Evolutionary conservation across 2,113 vertebrate species (phyloP).

Genomic region (Cyanoramphus novaezelandiae): DNA sequence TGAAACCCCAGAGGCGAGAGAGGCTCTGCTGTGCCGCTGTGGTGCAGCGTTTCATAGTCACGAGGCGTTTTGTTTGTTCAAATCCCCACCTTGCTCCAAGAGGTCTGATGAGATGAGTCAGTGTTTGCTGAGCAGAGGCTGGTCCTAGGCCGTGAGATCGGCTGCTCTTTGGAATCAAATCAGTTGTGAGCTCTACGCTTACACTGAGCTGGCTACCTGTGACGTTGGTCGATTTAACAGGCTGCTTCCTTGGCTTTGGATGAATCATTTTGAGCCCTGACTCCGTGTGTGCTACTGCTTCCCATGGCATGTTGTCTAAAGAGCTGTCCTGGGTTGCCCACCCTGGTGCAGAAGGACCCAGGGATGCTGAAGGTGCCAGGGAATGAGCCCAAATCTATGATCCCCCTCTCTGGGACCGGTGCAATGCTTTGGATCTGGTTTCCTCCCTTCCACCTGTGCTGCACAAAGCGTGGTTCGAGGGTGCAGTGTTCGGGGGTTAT

Average conservation of each 20-base stretch:
- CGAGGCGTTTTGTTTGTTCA: not conserved
- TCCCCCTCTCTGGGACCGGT: not conserved
- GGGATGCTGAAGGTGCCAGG: not conserved
- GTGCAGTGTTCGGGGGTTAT: not conserved
- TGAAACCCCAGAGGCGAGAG: not conserved
- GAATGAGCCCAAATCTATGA: not conserved
- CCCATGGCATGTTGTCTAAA: rapidly evolving
- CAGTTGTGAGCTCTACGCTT: not conserved
- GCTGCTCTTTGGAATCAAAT: not conserved
- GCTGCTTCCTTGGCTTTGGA: not conserved
- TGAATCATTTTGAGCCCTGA: not conserved
- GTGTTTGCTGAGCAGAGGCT: not conserved
- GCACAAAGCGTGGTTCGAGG: not conserved
- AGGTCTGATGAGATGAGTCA: not conserved
- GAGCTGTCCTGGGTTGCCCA: not conserved
- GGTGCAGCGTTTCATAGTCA: not conserved
- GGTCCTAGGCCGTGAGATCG: not conserved
- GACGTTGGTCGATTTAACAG: not conserved
- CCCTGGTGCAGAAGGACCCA: not conserved
- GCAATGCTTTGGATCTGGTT: not conserved
- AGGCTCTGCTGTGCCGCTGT: not conserved
- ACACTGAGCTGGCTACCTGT: not conserved
- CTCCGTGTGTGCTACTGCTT: not conserved
- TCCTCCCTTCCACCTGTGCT: not conserved
- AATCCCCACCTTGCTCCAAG: not conserved